Percentiles rank a stretch among this genome's conserved stretches.
Evolutionary conservation across 1,140 invertebrate genomes (phyloP).

Genomic region (Heliconius nattereri): DNA sequence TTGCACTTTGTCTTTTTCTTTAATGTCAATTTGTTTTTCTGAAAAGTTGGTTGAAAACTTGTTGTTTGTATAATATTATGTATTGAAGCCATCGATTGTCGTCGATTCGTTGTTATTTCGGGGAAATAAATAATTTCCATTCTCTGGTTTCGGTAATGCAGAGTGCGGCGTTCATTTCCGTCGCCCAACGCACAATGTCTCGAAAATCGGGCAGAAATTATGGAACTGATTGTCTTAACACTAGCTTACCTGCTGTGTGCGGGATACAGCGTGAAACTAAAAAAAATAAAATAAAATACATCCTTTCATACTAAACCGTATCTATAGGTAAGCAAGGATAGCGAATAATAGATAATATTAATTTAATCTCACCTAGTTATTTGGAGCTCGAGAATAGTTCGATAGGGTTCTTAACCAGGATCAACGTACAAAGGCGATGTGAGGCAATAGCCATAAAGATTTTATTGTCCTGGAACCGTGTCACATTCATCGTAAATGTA

Average conservation of each 20-base stretch:
- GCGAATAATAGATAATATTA: neutral
- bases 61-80: neutral
- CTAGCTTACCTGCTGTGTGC: too few species aligned
- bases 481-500: constrained; percentile 42
- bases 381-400: constrained; percentile 32
- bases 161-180: too few species aligned
- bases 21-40: neutral
- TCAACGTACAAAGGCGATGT: constrained; percentile 39
- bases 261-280: too few species aligned
- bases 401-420: constrained; percentile 36
- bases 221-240: too few species aligned
- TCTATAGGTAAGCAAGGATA: too few species aligned
- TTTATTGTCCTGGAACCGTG: constrained; percentile 37
- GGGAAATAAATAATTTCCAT: too few species aligned
- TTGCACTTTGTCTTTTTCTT: constrained; percentile 14
- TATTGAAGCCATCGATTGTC: neutral
- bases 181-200: too few species aligned
- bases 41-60: neutral
- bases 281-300: too few species aligned
- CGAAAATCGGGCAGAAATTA: too few species aligned
- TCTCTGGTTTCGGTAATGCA: neutral
- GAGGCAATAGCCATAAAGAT: constrained; percentile 38
- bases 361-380: constrained; percentile 16
- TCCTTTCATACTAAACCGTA: neutral
- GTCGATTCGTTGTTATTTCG: too few species aligned